Base-by-base conservation (phyloP, 2,888 invertebrate species). In the Rhingia rostrata region DNA sequence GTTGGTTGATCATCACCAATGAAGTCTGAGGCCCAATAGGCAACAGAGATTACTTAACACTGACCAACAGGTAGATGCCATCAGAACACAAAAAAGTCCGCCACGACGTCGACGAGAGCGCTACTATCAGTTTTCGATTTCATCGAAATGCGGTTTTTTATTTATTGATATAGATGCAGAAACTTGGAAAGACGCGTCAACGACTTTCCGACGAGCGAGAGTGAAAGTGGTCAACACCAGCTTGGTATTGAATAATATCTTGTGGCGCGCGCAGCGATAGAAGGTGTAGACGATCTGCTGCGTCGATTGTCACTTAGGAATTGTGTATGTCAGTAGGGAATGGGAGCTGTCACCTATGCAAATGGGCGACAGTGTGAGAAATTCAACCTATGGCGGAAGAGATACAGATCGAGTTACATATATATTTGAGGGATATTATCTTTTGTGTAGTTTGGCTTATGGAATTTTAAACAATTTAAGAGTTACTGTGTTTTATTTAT, bases 241-340 rank as follows among this genome's bases (percentile, higher is more conserved):
- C 22, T 53, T 67, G 56, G 63, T 74, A 58, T 83, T 83, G 67
- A 58, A 51, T 83, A 83, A 83, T 63, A 56, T 4, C n/a, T 12
- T 22, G 70, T 63, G 60, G 45, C 45, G 47, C n/a, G 73, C 53
- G 47, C 32, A 49, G 22, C 58, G 51, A 12, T 37, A 22, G 37
- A 12, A 37, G 30, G 47, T 32, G 35, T 12, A 56, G 66, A 53
- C 33, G 53, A 41, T 54, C 30, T 49, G 2, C 35, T 43, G 63
- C 64, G 22, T 41, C 47, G 43, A 49, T 63, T 63, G 63, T 54
- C 47, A 56, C n/a, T 47, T 64, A 49, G 63, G 74, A 58, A 61
- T 58, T 56, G 49, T 58, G 78, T 83, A 53, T 83, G 83, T 72
- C 79, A 83, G 83, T 83, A 58, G 83, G 47, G 72, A 83, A 73